Conservation (phyloP, 2,797 vertebrate species). For the Lepidocolaptes lacrymiger region DNA sequence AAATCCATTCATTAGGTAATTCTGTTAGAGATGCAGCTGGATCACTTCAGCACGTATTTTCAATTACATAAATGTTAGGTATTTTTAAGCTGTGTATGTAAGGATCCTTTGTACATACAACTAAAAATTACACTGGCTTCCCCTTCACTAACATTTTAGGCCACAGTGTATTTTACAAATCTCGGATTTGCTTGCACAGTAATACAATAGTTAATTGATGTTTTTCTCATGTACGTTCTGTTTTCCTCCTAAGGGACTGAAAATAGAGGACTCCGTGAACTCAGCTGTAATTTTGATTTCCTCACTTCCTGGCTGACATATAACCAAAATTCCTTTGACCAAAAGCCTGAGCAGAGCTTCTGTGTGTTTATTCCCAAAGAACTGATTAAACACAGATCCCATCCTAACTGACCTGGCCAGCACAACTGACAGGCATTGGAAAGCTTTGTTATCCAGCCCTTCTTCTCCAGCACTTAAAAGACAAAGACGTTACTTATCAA, state of each 20-base stretch:
- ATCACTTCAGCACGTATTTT: background rate
- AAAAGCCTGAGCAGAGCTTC: slow-evolving; percentile 34
- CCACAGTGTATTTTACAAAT: background rate
- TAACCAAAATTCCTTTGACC: slow-evolving; percentile 38
- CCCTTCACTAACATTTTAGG: background rate
- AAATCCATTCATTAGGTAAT: background rate
- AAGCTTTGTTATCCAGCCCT: background rate
- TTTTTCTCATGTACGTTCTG: slow-evolving; percentile 31
- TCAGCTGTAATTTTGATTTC: slow-evolving; percentile 50
- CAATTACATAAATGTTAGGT: background rate
- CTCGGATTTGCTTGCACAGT: background rate
- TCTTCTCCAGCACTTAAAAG: background rate
- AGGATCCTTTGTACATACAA: background rate
- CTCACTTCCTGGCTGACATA: slow-evolving; percentile 50
- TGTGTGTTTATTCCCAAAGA: slow-evolving; percentile 24
- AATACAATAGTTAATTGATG: slow-evolving; percentile 26
- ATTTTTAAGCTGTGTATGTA: background rate
- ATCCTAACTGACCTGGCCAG: background rate
- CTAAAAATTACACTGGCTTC: background rate
- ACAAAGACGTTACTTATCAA: background rate
- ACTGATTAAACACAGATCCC: background rate
- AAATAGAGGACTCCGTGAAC: slow-evolving; percentile 41
- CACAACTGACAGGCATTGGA: background rate
- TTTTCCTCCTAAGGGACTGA: slow-evolving; percentile 42
- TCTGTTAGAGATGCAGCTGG: background rate